Evolutionary conservation across 2,113 vertebrate species (phyloP).

Genomic region (Helogale parvula): DNA sequence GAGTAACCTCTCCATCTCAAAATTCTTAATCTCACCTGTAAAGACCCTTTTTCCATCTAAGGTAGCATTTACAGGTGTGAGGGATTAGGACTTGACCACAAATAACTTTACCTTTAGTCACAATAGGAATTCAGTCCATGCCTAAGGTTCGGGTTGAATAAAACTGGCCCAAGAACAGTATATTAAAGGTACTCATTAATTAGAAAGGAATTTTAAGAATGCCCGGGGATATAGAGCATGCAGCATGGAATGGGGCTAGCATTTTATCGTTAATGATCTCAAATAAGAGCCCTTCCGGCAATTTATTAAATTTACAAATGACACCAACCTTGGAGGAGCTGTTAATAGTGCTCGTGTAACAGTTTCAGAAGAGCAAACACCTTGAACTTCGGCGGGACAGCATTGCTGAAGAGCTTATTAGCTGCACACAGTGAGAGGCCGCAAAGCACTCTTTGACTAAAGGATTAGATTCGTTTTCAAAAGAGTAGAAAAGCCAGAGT

Average conservation of each 20-base stretch:
- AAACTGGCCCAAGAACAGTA: background rate
- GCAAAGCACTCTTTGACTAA: background rate
- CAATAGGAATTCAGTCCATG: background rate
- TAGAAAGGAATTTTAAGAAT: background rate
- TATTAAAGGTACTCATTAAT: slow-evolving; percentile 38
- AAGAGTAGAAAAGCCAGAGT: background rate
- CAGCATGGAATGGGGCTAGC: background rate
- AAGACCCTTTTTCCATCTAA: background rate
- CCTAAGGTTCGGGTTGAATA: background rate
- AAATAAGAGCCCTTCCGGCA: background rate
- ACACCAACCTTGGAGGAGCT: background rate
- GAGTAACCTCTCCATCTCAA: background rate
- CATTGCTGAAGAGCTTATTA: background rate
- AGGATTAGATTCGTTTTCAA: background rate
- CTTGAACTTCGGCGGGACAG: background rate
- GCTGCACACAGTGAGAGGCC: background rate
- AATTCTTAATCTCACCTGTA: background rate
- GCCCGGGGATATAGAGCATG: background rate
- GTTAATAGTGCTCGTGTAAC: background rate
- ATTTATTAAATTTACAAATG: background rate
- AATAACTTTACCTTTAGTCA: background rate
- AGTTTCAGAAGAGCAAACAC: background rate
- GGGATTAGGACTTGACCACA: background rate
- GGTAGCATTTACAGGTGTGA: background rate
- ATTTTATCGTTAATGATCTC: background rate